Evolutionary conservation across 1,140 invertebrate genomes (phyloP).

Genomic region (Brachionus calyciflorus): DNA sequence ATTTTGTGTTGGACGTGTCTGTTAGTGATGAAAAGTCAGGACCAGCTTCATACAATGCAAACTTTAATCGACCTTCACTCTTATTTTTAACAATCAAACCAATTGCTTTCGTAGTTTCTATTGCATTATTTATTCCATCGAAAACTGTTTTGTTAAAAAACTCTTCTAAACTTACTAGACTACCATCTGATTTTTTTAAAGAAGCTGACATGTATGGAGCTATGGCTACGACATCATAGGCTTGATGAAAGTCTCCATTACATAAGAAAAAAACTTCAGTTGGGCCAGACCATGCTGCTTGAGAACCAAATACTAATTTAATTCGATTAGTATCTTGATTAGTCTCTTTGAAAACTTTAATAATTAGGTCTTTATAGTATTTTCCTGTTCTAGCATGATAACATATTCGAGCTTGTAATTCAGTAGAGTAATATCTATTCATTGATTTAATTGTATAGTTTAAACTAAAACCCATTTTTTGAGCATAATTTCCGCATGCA

Average conservation of each 20-base stretch:
- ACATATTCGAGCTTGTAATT: neutral
- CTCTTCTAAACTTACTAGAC: neutral
- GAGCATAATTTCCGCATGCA: constrained; percentile 11
- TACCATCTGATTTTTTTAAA: neutral
- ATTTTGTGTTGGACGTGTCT: neutral
- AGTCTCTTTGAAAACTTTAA: neutral
- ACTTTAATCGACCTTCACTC: neutral
- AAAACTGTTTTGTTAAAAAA: neutral
- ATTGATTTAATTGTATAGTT: neutral
- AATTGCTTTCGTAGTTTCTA: neutral
- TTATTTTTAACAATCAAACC: neutral
- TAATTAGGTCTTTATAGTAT: neutral
- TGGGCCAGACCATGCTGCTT: constrained; percentile 9
- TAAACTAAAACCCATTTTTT: constrained; percentile 22
- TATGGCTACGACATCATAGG: neutral
- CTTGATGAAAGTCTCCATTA: neutral
- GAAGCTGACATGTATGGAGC: constrained; percentile 18
- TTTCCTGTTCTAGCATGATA: constrained; percentile 19
- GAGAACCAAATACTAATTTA: neutral
- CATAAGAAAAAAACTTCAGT: neutral
- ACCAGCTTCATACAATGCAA: constrained; percentile 23
- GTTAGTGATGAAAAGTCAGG: constrained; percentile 8
- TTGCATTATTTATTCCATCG: neutral
- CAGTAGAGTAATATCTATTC: neutral
- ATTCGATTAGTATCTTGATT: neutral